phyloP scores from a whole-genome alignment of 1,140 invertebrate genomes.

The Notospermus geniculatus region DNA sequence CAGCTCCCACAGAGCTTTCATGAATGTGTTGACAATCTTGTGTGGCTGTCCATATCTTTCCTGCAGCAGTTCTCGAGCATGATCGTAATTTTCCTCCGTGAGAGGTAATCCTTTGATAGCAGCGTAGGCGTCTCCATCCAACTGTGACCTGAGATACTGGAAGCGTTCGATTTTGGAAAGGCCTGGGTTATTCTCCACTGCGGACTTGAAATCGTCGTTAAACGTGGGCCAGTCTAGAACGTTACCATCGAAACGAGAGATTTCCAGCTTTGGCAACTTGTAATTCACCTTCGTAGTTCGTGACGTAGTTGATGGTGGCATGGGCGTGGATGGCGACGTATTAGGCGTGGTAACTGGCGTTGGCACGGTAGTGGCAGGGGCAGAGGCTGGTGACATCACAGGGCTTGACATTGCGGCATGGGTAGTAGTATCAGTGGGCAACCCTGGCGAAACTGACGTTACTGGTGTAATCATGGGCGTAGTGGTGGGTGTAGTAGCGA shows the following conservation, averaged over 20 bases:
- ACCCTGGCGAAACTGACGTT: too few species aligned
- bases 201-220: conserved; percentile 15
- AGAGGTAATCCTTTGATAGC: conserved; percentile 12
- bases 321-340: too few species aligned
- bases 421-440: too few species aligned
- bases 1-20: conserved; percentile 14
- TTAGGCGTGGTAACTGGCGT: too few species aligned
- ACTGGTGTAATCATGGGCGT: too few species aligned
- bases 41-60: conserved; percentile 17
- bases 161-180: conserved; percentile 17
- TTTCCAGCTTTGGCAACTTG: conserved; percentile 19
- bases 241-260: conserved; percentile 18
- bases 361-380: too few species aligned
- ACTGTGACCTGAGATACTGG: conserved; percentile 14
- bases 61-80: conserved; percentile 9
- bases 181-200: conserved; percentile 11
- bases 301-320: too few species aligned
- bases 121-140: conserved; percentile 7
- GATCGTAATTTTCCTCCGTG: conserved; percentile 16
- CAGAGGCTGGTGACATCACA: too few species aligned
- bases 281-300: too few species aligned
- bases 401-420: too few species aligned
- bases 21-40: conserved; percentile 15
- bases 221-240: conserved; percentile 20
- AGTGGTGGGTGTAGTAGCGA: too few species aligned